phyloP scores from a whole-genome alignment of 2,113 vertebrate genomes.

The Dipodomys ordii region DNA sequence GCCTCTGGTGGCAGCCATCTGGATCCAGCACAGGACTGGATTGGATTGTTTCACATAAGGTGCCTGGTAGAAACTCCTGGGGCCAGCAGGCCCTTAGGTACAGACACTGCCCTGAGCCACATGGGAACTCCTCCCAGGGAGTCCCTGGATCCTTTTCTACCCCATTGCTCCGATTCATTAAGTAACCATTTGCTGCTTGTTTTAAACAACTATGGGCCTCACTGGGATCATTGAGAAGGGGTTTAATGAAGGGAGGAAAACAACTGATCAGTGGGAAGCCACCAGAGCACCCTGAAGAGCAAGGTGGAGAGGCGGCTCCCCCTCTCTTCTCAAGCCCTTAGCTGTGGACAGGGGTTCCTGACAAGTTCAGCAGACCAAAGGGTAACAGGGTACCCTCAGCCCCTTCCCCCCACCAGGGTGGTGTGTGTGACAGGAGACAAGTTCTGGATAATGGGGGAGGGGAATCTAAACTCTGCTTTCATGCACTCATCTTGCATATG shows the following conservation, averaged over 20 bases:
- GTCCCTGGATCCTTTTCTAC: background rate
- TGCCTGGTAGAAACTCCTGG: background rate
- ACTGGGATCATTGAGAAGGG: background rate
- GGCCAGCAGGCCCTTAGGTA: background rate
- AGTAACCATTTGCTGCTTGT: background rate
- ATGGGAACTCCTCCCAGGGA: accelerated
- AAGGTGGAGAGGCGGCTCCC: background rate
- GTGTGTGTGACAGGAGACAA: background rate
- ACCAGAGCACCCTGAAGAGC: background rate
- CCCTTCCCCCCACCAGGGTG: accelerated
- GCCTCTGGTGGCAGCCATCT: accelerated
- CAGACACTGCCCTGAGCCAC: background rate
- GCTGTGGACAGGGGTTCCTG: background rate
- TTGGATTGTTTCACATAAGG: background rate
- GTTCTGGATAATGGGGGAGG: too few species aligned
- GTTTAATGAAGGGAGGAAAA: slow-evolving; percentile 38
- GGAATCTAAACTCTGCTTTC: background rate
- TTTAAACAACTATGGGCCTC: slow-evolving; percentile 18
- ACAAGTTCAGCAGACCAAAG: background rate
- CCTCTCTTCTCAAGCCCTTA: background rate
- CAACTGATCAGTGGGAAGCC: background rate
- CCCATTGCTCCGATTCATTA: background rate
- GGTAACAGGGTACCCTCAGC: too few species aligned
- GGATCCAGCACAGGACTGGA: background rate
- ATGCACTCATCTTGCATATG: too few species aligned